A percentile compares a stretch with the other conserved stretches of the same genome.
Evolutionary conservation across 2,888 invertebrate species (phyloP).

Genomic region (Norana najaformis): DNA sequence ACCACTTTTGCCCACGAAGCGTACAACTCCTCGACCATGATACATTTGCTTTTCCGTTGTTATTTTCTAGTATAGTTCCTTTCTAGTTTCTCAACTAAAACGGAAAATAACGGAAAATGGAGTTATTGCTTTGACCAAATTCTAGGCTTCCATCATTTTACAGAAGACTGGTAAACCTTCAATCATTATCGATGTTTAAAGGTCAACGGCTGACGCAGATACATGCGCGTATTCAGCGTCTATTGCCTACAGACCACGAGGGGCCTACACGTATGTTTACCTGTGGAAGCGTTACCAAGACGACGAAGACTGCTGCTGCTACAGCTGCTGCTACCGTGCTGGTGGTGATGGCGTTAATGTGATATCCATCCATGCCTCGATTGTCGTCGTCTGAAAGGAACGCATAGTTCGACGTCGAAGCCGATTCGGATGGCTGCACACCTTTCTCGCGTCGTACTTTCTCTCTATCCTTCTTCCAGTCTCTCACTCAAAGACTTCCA

Average conservation of each 20-base stretch:
- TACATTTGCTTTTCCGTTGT: too few relatives aligned
- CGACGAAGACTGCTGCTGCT: conserved; percentile 9
- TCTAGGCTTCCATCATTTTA: too few relatives aligned
- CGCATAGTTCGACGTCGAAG: conserved; percentile 15
- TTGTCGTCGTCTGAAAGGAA: not conserved
- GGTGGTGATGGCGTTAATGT: not conserved
- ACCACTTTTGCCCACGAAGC: too few relatives aligned
- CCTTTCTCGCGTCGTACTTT: not conserved
- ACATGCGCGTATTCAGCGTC: not conserved
- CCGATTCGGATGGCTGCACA: not conserved
- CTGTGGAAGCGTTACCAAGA: conserved; percentile 20
- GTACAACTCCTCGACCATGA: too few relatives aligned
- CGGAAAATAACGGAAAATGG: too few relatives aligned
- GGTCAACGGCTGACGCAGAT: not conserved
- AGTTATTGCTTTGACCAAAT: not conserved
- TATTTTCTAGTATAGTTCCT: too few relatives aligned
- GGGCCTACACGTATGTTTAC: not conserved
- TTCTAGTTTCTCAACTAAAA: too few relatives aligned
- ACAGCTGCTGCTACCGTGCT: conserved; percentile 10
- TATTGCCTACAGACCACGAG: not conserved
- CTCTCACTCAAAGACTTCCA: not conserved
- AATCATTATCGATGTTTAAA: not conserved
- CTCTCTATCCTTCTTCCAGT: not conserved
- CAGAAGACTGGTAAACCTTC: not conserved
- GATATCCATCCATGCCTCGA: conserved; percentile 23